Conservation (phyloP, 2,797 vertebrate genomes). For the Trachurus trachurus region DNA sequence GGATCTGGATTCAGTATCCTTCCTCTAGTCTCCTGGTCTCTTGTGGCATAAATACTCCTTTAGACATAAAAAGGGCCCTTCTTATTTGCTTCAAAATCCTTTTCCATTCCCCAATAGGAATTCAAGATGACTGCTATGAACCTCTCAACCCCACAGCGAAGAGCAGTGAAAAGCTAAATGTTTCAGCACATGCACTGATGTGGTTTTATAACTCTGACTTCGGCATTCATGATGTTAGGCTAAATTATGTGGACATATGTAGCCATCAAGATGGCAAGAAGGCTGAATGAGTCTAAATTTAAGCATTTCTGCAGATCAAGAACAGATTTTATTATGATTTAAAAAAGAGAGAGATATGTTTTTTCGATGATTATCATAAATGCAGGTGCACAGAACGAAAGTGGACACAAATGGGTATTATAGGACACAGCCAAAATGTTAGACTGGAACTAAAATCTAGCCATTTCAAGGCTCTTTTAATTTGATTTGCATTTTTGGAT, state of each 20-base stretch:
- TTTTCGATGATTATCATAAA: constrained; percentile 26
- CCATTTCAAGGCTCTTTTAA: constrained; percentile 26
- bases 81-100: constrained; percentile 40
- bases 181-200: constrained; percentile 62
- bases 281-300: constrained; percentile 29
- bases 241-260: constrained; percentile 43
- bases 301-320: constrained; percentile 53
- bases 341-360: background rate
- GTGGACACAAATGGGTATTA: background rate
- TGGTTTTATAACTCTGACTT: constrained; percentile 47
- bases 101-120: constrained; percentile 57
- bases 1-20: constrained; percentile 55
- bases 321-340: constrained; percentile 20
- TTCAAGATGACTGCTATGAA: constrained; percentile 62
- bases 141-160: constrained; percentile 48
- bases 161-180: constrained; percentile 57
- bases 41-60: constrained; percentile 42
- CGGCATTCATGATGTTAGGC: constrained; percentile 31
- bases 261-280: constrained; percentile 37
- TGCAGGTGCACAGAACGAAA: constrained; percentile 7
- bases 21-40: constrained; percentile 36
- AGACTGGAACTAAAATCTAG: constrained; percentile 22
- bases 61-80: constrained; percentile 45
- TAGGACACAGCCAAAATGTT: constrained; percentile 8
- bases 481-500: constrained; percentile 31